Evolutionary conservation across 2,797 vertebrate species (phyloP).

Genomic region (Paguma larvata): DNA sequence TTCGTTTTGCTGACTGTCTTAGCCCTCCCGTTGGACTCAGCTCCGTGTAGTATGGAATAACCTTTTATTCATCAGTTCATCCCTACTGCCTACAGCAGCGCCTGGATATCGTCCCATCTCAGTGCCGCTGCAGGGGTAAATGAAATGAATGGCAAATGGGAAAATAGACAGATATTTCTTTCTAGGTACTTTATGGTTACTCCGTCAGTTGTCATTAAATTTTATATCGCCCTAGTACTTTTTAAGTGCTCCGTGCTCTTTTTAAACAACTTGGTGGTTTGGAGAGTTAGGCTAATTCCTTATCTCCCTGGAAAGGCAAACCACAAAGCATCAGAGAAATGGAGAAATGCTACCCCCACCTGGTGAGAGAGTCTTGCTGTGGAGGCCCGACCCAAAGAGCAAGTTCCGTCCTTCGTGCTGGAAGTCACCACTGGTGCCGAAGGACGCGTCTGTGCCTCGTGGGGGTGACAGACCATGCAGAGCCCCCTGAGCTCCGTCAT

Average conservation of each 20-base stretch:
- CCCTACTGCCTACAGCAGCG: neutral
- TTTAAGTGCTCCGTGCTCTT: neutral
- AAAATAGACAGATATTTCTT: neutral
- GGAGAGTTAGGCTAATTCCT: neutral
- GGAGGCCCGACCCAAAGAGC: neutral
- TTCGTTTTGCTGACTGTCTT: neutral
- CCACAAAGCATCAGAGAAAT: neutral
- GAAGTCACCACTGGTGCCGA: neutral
- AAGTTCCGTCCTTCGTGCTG: neutral
- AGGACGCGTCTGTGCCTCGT: neutral
- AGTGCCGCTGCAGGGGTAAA: neutral
- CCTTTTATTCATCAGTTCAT: neutral
- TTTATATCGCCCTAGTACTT: neutral
- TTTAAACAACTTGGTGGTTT: neutral
- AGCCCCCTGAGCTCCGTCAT: neutral
- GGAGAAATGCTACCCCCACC: conserved; percentile 37
- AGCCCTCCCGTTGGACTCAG: neutral
- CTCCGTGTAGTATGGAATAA: neutral
- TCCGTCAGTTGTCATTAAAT: neutral
- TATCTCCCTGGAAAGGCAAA: neutral
- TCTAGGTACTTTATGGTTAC: neutral
- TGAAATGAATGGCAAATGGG: neutral
- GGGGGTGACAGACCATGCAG: too few species aligned
- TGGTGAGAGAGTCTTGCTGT: neutral
- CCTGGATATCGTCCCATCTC: neutral